Evolutionary conservation across 2,113 vertebrate species (phyloP).

Genomic region (Pseudorhombus dupliciocellatus): DNA sequence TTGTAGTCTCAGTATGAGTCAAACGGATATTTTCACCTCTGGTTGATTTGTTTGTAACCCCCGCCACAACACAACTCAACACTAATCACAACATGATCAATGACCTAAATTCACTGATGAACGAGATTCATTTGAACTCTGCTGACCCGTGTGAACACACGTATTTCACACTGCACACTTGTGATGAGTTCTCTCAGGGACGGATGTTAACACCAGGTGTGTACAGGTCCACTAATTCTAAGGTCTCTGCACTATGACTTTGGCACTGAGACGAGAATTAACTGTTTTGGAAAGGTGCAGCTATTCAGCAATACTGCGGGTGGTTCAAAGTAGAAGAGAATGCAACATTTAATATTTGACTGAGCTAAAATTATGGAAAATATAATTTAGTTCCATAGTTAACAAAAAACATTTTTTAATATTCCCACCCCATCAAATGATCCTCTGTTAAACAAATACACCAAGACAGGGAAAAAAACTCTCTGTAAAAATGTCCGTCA

Average conservation of each 20-base stretch:
- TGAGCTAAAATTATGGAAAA: constrained; percentile 61
- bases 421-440: constrained; percentile 36
- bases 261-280: constrained; percentile 76
- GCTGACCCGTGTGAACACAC: too few species aligned
- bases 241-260: constrained; percentile 62
- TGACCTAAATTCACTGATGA: too few species aligned
- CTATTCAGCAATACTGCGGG: constrained; percentile 75
- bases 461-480: constrained; percentile 6
- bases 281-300: constrained; percentile 50
- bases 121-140: too few species aligned
- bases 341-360: constrained; percentile 46
- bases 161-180: too few species aligned
- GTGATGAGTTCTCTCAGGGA: too few species aligned
- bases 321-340: constrained; percentile 57
- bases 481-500: constrained; percentile 53
- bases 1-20: too few species aligned
- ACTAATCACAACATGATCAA: too few species aligned
- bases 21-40: too few species aligned
- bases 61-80: too few species aligned
- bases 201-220: constrained; percentile 4
- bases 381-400: constrained; percentile 42
- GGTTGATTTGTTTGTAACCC: too few species aligned
- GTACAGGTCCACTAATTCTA: too few species aligned
- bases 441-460: constrained; percentile 41
- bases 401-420: constrained; percentile 33